These are phyloP conservation scores for Chloroclysta siterata DNA, from an alignment of 2,888 invertebrate genomes.

Conservation along the genomic window DNA sequence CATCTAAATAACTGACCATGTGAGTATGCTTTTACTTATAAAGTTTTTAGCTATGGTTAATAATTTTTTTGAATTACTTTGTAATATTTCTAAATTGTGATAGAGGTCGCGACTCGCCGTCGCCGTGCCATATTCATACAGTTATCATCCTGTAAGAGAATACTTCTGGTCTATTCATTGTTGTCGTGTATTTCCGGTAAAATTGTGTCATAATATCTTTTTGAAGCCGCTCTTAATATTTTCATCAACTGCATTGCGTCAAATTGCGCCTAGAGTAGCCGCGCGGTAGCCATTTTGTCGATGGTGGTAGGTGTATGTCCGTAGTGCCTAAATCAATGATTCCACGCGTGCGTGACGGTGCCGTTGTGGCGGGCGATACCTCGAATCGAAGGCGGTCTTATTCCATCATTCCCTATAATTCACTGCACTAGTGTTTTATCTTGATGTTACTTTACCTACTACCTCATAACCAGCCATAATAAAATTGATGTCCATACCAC, in stretches of 20 bases:
- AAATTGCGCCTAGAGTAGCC: constrained; percentile 14
- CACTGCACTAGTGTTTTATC: no score
- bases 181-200: not conserved
- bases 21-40: constrained; percentile 56
- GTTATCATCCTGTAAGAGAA: not conserved
- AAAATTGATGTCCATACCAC: not conserved
- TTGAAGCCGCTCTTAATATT: not conserved
- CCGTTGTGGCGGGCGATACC: not conserved
- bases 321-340: constrained; percentile 11
- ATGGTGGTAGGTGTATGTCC: not conserved
- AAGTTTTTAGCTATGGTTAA: not conserved
- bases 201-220: not conserved
- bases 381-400: not conserved
- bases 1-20: constrained; percentile 57
- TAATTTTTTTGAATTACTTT: not conserved
- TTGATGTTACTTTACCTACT: no score
- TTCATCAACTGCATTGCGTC: constrained; percentile 6
- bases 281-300: constrained; percentile 37
- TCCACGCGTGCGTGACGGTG: constrained; percentile 32
- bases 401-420: not conserved
- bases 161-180: not conserved
- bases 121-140: not conserved
- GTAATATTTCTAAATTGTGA: not conserved
- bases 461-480: no score
- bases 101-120: no score